Base-by-base conservation (phyloP, 1,140 invertebrate genomes). In the Diorhabda carinulata region DNA sequence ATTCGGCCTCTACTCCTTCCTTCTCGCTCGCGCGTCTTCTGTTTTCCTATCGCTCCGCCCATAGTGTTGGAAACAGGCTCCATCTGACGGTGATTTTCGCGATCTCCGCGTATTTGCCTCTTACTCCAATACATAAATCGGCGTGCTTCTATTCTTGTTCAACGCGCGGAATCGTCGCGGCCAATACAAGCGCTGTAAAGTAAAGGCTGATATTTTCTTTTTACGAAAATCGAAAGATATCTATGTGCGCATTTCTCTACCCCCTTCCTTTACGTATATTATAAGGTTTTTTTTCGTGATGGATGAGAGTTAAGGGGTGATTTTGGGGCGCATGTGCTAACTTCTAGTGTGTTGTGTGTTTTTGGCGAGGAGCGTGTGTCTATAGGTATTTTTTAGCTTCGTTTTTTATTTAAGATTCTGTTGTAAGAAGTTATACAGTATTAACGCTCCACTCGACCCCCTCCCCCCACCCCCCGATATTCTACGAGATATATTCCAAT, bases 221-320 rank as follows among this genome's bases (percentile, higher is more conserved):
- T 79, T 78, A 78, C 73, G 70, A 78, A 79, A 79, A 79, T 80
- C 78, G 77, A 79, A 79, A 74, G 76, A 76, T 75, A 70, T 76
- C 74, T 76, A 74, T 74, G 65, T 72, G 74, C 75, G 72, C 72
- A 71, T 65, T 71, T 72, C 69, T 52, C 69, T 58, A 72, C 71
- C 67, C 76, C 76, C 76, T 77, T 72, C 74, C 67, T 63, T 68
- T 67, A 71, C 72, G 69, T 67, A 67, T 67, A 67, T 67, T 67
- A 67, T 67, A 70, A 72, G 68, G 66, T 69, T 76, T 74, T 74
- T 74, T 76, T 70, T 74, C 68, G 73, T 71, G 72, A 74, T 70
- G 70, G 74, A 75, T 73, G 72, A 71, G 66, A 71, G 67, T 61
- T 67, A 73, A 69, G 73, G 64, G 64, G 64, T 57, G 73, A 71